phyloP scores from a whole-genome alignment of 2,888 invertebrate genomes.

The Crocallis elinguaria region DNA sequence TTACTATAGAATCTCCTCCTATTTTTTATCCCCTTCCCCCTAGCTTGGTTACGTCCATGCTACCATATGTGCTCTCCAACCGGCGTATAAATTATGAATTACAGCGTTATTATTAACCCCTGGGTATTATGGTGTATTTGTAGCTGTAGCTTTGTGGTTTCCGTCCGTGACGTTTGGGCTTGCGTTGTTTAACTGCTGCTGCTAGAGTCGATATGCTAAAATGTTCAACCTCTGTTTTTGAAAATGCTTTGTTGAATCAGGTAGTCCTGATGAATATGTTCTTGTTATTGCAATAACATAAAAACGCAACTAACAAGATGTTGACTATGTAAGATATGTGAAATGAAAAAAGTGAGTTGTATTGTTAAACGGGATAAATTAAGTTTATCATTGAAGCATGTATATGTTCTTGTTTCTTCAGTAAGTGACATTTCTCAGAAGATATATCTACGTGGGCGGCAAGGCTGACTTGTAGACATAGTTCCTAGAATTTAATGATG shows the following conservation, averaged over 20 bases:
- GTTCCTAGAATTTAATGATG: slow-evolving; percentile 16
- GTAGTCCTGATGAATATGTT: too few relatives aligned
- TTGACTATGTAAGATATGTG: too few relatives aligned
- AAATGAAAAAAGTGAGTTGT: too few relatives aligned
- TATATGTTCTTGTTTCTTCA: too few relatives aligned
- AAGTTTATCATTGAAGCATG: too few relatives aligned
- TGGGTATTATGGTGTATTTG: slow-evolving; percentile 35
- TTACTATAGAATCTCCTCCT: too few relatives aligned
- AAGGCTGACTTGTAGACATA: neutral
- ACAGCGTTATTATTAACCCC: slow-evolving; percentile 36
- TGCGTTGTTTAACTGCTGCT: slow-evolving; percentile 2
- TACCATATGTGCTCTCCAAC: slow-evolving; percentile 31
- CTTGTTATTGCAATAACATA: too few relatives aligned
- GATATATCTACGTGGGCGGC: too few relatives aligned
- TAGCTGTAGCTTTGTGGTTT: slow-evolving; percentile 34
- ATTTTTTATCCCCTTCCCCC: neutral
- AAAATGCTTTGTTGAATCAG: neutral
- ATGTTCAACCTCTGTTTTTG: neutral
- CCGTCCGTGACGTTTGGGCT: slow-evolving; percentile 28
- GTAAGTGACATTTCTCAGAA: too few relatives aligned
- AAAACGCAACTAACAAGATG: too few relatives aligned
- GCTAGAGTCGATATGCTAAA: neutral
- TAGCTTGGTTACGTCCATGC: neutral
- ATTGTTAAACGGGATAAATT: too few relatives aligned
- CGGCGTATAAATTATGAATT: slow-evolving; percentile 36